Base-by-base conservation (phyloP, 2,113 vertebrate species). In the Asarcornis scutulata region DNA sequence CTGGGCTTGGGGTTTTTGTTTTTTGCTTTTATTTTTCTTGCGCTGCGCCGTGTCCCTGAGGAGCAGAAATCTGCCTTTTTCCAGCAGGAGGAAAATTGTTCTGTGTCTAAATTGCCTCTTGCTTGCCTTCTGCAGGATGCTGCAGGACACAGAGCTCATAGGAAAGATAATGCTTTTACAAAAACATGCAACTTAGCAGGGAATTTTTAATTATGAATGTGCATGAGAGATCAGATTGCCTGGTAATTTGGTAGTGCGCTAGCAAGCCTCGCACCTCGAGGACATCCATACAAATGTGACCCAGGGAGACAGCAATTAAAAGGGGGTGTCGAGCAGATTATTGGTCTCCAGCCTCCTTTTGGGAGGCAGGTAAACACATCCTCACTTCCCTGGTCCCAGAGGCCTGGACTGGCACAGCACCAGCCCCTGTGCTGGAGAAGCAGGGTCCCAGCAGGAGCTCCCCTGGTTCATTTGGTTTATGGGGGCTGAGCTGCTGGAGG, bases 31-130 rank as follows among this genome's bases (percentile, higher is more conserved):
- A 40, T 79, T 13, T 79, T 13, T 9, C 48, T 93, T 67, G 85
- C 80, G 83, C 81, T n/a, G 32, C 38, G 75, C 87, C 36, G 27
- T 82, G 89, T 96, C 97, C 88, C 96, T 0, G 5, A 87, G 94
- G 97, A 97, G 86, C 83, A 89, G 74, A 95, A 97, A 91, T 92
- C 91, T 95, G 88, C 95, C 94, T 96, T 71, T 69, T 72, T 97
- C 84, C 90, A 92, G 86, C 86, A 90, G 87, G 91, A 95, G 76
- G 91, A 95, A 92, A 96, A 95, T 95, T 80, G 91, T 73, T 87
- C 68, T 75, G 89, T 81, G 77, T 76, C 93, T 95, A 38, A 90
- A 90, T 97, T 86, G 87, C 95, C 88, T 94, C 91, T 77, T 90
- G 83, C 82, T 80, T 80, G 76, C 93, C 92, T 95, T 68, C 86